Conservation (phyloP, 1,140 invertebrate genomes). For the Steinernema feltiae region DNA sequence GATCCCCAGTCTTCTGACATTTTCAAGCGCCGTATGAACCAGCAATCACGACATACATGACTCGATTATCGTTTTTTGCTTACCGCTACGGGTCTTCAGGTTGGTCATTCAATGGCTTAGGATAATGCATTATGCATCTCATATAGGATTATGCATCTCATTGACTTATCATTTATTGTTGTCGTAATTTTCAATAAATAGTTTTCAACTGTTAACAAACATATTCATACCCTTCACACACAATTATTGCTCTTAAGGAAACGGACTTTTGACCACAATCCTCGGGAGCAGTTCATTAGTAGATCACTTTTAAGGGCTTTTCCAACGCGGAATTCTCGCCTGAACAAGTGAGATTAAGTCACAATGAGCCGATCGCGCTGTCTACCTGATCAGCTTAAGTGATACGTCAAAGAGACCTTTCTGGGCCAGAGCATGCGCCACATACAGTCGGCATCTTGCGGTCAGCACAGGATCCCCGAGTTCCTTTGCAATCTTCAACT, state of each 20-base stretch:
- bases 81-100: background rate
- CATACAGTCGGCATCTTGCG: background rate
- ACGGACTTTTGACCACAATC: background rate
- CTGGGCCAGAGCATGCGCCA: background rate
- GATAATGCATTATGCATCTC: no score
- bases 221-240: no score
- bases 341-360: background rate
- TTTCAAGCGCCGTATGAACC: slow-evolving; percentile 52
- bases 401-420: background rate
- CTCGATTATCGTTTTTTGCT: background rate
- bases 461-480: background rate
- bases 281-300: background rate
- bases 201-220: background rate
- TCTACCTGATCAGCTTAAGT: background rate
- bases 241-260: no score
- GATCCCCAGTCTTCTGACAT: slow-evolving; percentile 38
- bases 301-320: background rate
- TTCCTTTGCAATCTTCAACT: background rate
- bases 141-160: background rate
- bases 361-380: background rate
- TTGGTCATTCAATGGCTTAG: background rate
- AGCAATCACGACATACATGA: slow-evolving; percentile 21
- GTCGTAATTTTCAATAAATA: background rate
- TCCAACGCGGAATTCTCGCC: background rate
- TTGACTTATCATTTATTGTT: background rate